These are phyloP conservation scores for Aradophagus sp. DNA, from an alignment of 1,140 invertebrate species.

Conservation along the genomic window DNA sequence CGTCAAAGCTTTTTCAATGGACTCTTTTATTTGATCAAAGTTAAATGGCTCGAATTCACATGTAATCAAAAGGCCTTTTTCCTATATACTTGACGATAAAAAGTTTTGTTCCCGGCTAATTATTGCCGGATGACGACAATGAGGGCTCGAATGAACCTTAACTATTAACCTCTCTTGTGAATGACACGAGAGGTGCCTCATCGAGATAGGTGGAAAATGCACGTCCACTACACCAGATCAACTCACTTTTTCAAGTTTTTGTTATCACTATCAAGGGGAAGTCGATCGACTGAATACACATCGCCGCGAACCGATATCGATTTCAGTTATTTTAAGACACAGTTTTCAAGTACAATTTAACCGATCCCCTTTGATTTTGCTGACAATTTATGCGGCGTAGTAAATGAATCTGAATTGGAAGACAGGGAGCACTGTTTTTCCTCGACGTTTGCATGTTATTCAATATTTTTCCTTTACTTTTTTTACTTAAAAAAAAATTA, in stretches of 20 bases:
- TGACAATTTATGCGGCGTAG: not conserved
- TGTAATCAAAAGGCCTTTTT: constrained; percentile 9
- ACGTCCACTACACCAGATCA: constrained; percentile 21
- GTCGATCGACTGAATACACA: constrained; percentile 35
- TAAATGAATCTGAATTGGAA: not conserved
- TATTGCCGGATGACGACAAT: constrained; percentile 46
- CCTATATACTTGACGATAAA: constrained; percentile 33
- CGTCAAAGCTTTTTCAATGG: too few relatives aligned
- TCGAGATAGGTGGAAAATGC: constrained; percentile 49
- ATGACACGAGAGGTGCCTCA: constrained; percentile 32
- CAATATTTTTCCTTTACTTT: too few relatives aligned
- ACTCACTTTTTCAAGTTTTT: constrained; percentile 48
- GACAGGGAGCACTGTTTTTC: too few relatives aligned
- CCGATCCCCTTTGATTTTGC: constrained; percentile 9
- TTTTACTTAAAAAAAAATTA: too few relatives aligned
- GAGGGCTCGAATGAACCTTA: constrained; percentile 46
- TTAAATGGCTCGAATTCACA: not conserved
- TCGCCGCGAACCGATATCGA: constrained; percentile 32
- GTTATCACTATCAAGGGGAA: constrained; percentile 37
- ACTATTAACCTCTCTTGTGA: constrained; percentile 51
- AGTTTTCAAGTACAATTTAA: constrained; percentile 21
- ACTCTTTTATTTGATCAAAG: too few relatives aligned
- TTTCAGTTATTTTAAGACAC: constrained; percentile 28
- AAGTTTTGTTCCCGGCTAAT: constrained; percentile 51
- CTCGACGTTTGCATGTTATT: too few relatives aligned